phyloP scores from a whole-genome alignment of 2,113 vertebrate genomes.

The Cebus imitator region DNA sequence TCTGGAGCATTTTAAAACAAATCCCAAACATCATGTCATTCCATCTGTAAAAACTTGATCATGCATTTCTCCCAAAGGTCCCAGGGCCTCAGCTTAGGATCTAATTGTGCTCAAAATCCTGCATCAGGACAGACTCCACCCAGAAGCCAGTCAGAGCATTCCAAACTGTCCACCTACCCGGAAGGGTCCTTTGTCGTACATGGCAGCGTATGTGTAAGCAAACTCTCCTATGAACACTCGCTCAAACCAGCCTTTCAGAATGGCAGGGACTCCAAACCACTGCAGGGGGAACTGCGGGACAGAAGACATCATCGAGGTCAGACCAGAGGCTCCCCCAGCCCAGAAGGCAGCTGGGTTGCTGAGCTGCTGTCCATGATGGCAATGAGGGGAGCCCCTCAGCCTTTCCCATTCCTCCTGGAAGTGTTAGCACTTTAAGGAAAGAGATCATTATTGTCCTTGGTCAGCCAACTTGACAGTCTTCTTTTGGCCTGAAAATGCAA shows the following conservation, averaged over 20 bases:
- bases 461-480: background rate
- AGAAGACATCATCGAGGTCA: background rate
- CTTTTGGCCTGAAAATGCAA: background rate
- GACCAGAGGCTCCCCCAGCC: no score
- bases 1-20: background rate
- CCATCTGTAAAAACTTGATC: background rate
- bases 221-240: conserved; percentile 84
- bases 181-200: conserved; percentile 86
- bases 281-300: conserved; percentile 87
- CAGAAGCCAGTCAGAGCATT: background rate
- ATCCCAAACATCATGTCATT: background rate
- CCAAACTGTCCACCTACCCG: conserved; percentile 74
- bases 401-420: background rate
- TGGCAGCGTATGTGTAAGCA: conserved; percentile 78
- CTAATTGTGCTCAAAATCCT: background rate
- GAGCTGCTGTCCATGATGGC: background rate
- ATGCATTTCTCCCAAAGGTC: background rate
- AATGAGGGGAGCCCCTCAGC: background rate
- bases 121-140: background rate
- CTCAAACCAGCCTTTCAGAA: conserved; percentile 91
- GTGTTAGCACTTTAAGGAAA: background rate
- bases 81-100: background rate
- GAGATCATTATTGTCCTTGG: background rate
- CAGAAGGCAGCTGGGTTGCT: background rate
- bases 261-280: conserved; percentile 89